Base-by-base conservation (phyloP, 53 echinoderm and acorn worm species). In the Actinopyga echinites region DNA sequence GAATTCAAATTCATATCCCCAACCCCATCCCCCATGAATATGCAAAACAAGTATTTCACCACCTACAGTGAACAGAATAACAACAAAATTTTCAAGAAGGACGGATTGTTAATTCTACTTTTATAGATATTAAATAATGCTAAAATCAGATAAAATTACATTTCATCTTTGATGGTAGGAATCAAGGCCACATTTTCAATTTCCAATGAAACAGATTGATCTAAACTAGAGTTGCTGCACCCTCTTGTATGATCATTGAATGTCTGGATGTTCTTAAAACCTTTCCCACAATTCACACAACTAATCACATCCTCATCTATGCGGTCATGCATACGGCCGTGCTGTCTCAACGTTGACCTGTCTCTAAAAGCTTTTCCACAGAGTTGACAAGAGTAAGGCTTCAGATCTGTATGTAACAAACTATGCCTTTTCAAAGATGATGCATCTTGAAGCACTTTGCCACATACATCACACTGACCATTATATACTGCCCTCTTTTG, bases 141-240 rank as follows among this genome's bases (percentile, higher is more conserved):
- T 49, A 49, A 15, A 49, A 49, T 49, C 49, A 49, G 1, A 49
- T 17, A 1, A 13, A 1, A 21, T 7, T 62, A 26, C 8, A 9
- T 5, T 62, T 30, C 62, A 3, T 26, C 62, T 29, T 30, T 29
- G 5, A 29, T 30, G 22, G 22, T 4, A 25, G 28, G 10, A 30
- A 28, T 77, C 19, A 77, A 30, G 77, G 77, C 77, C 53, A 77
- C 77, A 77, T 77, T 77, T 32, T 55, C 77, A 45, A 77, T 77
- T 31, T 77, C 54, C 15, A 77, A 19, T 1, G 77, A 26, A 6
- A 77, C 45, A 1, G 28, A 33, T 49, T 49, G 49, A 17, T 49
- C 49, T 49, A 49, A 49, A 49, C 49, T 49, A 15, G 17, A 49
- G 17, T 49, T 19, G 19, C 10, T 77, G 32, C 77, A 77, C 32